phyloP scores from a whole-genome alignment of 2,797 vertebrate genomes.

The Melanotaenia maccullochi region DNA sequence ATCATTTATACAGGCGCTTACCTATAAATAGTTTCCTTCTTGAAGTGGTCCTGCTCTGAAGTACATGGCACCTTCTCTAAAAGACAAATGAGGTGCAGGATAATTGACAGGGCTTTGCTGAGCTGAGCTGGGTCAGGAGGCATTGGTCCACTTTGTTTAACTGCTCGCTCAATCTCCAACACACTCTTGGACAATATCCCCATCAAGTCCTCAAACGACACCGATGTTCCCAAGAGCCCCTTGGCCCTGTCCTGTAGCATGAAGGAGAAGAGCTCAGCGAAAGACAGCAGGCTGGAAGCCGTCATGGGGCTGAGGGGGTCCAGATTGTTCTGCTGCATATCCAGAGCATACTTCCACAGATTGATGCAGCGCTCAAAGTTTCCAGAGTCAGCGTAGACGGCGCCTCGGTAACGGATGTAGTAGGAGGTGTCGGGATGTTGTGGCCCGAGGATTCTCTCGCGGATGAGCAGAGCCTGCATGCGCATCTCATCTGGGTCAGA shows the following conservation, averaged over 20 bases:
- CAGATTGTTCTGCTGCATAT: conserved; percentile 98
- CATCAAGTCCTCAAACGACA: conserved; percentile 98
- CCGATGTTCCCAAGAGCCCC: conserved; percentile 93
- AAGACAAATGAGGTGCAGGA: conserved; percentile 97
- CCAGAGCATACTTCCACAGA: conserved; percentile 97
- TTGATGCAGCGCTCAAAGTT: conserved; percentile 99
- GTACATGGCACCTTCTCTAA: conserved; percentile 96
- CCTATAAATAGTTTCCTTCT: conserved; percentile 97
- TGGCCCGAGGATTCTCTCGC: conserved; percentile 96
- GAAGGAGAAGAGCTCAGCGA: conserved; percentile 98
- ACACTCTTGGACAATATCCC: conserved; percentile 97
- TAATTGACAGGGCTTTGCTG: conserved; percentile 98
- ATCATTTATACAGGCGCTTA: conserved; percentile 32
- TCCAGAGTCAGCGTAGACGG: conserved; percentile 97
- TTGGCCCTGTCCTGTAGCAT: conserved; percentile 98
- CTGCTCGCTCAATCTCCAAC: conserved; percentile 94
- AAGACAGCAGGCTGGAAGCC: conserved; percentile 95
- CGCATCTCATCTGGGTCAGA: conserved; percentile 99
- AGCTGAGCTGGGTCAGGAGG: conserved; percentile 93
- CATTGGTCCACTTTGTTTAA: conserved; percentile 87
- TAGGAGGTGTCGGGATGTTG: conserved; percentile 98
- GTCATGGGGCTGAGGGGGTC: conserved; percentile 98
- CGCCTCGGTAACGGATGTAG: conserved; percentile 97
- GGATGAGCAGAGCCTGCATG: conserved; percentile 97
- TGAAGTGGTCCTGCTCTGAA: conserved; percentile 94